Evolutionary conservation across 2,888 invertebrate genomes (phyloP).

Genomic region (Molanna angustata): DNA sequence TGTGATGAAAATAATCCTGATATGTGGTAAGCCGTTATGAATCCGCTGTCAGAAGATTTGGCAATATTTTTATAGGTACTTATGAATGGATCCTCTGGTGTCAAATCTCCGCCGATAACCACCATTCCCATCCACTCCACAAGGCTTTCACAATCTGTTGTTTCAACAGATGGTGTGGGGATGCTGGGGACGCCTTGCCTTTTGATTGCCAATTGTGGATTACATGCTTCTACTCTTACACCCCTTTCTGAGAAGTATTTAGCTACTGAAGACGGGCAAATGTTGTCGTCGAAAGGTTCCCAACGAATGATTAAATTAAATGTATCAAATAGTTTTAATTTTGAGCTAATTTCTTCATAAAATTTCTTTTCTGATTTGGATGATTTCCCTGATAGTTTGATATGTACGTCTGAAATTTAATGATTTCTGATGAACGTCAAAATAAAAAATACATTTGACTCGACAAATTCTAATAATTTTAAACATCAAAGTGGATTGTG

Average conservation of each 20-base stretch:
- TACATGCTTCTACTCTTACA: constrained; percentile 46
- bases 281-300: constrained; percentile 48
- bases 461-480: not conserved
- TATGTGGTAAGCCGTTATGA: constrained; percentile 20
- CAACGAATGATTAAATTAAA: constrained; percentile 51
- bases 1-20: constrained; percentile 19
- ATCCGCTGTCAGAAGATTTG: not conserved
- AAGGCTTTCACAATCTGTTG: constrained; percentile 40
- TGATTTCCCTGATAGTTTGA: constrained; percentile 48
- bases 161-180: constrained; percentile 39
- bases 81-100: constrained; percentile 10
- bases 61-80: constrained; percentile 8
- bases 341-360: constrained; percentile 43
- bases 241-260: constrained; percentile 52
- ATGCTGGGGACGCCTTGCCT: constrained; percentile 42
- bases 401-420: constrained; percentile 47
- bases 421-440: no score
- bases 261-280: constrained; percentile 61
- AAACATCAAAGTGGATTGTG: no score
- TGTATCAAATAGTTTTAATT: constrained; percentile 42
- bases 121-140: constrained; percentile 58
- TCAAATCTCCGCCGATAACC: constrained; percentile 37
- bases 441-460: constrained; percentile 12
- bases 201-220: constrained; percentile 41
- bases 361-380: constrained; percentile 48